Base-by-base conservation (phyloP, 2,113 vertebrate genomes). In the Catharus minimus region DNA sequence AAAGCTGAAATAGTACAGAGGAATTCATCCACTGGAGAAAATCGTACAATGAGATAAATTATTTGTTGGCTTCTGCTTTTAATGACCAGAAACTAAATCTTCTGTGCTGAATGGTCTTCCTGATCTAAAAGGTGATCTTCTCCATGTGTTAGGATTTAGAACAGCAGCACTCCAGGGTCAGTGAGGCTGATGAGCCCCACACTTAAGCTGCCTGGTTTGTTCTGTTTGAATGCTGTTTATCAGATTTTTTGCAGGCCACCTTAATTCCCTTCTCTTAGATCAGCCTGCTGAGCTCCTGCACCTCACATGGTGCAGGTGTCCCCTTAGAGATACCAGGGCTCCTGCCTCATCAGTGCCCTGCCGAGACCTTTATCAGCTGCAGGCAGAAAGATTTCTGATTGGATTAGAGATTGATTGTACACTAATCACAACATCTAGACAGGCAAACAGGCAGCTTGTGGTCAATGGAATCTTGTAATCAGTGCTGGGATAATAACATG, bases 391-490 rank as follows among this genome's bases (percentile, higher is more conserved):
- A 88, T 94, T 97, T 97, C 97, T 98, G 98, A 98, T 98, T 98
- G 98, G 98, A 98, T 98, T 97, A 98, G 89, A 98, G 97, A 98
- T 97, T 98, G 98, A 98, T 98, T 98, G 97, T 96, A 94, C 95
- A 90, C 96, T 94, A 98, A 98, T 98, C 97, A 97, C 79, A 94
- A 73, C 69, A 95, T 90, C 90, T 93, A 97, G 97, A 97, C 97
- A 94, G 96, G 96, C 95, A 96, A 95, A 91, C 95, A 93, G 93
- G 94, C 96, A 96, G 91, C 96, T 97, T 97, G 97, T 93, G 97
- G 97, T 98, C 98, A 98, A 97, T 97, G 96, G 96, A 95, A 97
- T 97, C 97, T 97, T 95, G 97, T 98, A 98, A 98, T 98, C 98
- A 98, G 97, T 79, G 89, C 89, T 96, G 93, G 68, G 92, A 96